Evolutionary conservation across 2,888 invertebrate genomes (phyloP), one percentile per base, ranked within the genome.

Genomic region (Eilema sororculum): DNA sequence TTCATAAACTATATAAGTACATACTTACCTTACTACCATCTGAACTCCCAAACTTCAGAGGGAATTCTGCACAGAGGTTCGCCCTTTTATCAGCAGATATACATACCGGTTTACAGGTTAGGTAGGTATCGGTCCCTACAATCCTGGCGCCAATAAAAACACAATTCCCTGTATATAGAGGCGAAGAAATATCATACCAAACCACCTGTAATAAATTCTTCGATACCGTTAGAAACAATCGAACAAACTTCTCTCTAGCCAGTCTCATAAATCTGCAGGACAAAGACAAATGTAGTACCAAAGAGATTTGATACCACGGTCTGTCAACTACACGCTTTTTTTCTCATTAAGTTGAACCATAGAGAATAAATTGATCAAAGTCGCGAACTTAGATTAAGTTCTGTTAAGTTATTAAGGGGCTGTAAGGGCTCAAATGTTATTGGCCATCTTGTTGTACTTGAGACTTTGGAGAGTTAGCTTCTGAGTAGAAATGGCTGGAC

Each of bases 361-460:
- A 77, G 70, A 73, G 71, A 75, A 78, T 75, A 80, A 86, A 85
- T 86, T 86, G 82, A 87, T 87, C 85, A 78, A 86, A 83, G 78
- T 87, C 83, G 63, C 60, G 33, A 83, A 85, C 78, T 83, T 82
- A 79, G 81, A 84, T 86, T 79, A 82, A 82, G 77, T 84, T 84
- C 63, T 69, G 68, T 71, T 75, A 82, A 80, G 77, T 85, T 85
- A 83, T 81, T 79, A 78, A 63, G 73, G 76, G 74, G 69, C 72
- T 61, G 67, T 71, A 64, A 61, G 64, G 67, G 57, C 24, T 63
- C 41, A 30, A 16, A 59, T 60, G 28, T 60, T 69, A 66, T 61
- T 64, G 63, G 68, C 28, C 16, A 25, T 22, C 60, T 28, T 60
- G n/a, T 41, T 16, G 3, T 57, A 56, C 60, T 69, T 65, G 37